Base-by-base conservation (phyloP, 2,113 vertebrate genomes). In the Mobula birostris region DNA sequence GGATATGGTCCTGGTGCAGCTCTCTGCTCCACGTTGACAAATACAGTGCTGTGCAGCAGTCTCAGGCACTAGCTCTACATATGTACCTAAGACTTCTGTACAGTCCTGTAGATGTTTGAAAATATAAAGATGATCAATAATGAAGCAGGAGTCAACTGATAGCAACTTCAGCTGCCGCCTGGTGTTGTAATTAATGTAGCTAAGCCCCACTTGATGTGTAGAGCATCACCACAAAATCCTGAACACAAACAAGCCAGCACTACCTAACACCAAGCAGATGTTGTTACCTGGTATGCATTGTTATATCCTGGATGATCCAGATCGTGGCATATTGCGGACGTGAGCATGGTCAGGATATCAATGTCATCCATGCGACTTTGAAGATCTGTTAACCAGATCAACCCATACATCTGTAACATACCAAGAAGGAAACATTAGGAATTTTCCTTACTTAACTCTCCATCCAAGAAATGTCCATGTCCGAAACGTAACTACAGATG, bases 271-370 rank as follows among this genome's bases (percentile, higher is more conserved):
- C n/a, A 32, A 88, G 14, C 6, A 9, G 7, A 77, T 27, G 15
- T 87, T 74, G 48, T 94, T 91, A 97, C 97, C 96, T 97, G 97
- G 94, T 97, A 97, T 82, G 97, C 97, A 2, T 97, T 97, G 96
- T 97, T 97, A 95, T 97, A 97, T n/a, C 97, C 97, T 0, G 96
- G 97, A 95, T 97, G 97, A 95, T 97, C 97, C 0, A 97, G 95
- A 95, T 97, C 97, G 40, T 97, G 97, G 95, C 97, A 97, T 11
- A 97, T 96, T 0, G 97, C 97, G 58, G 96, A 97, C 88, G 96
- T 97, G 95, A 97, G 88, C 97, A 97, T 97, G 95, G 96, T 96
- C 83, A 97, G 95, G 94, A 97, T 96, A 95, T 97, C 97, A 1
- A 96, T 95, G 94, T 94, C 95, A 94, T 97, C 97, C 94, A 97